Evolutionary conservation across 2,797 vertebrate genomes (phyloP).

Genomic region (Karalla daura): DNA sequence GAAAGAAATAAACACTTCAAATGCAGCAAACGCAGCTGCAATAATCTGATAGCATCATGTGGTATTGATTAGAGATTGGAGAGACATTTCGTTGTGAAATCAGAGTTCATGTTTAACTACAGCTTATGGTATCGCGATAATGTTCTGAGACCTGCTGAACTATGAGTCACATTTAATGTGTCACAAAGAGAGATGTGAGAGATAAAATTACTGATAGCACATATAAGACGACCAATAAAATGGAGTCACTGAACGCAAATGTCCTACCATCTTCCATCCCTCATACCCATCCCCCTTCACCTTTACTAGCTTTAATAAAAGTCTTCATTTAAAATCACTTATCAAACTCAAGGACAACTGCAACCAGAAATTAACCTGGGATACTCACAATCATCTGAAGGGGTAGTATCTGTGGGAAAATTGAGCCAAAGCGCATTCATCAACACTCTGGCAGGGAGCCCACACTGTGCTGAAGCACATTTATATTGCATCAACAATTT

Average conservation of each 20-base stretch:
- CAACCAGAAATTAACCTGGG: slow-evolving; percentile 33
- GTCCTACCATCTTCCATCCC: background rate
- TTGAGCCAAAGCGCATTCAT: slow-evolving; percentile 66
- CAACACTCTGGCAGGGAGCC: slow-evolving; percentile 64
- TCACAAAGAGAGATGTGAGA: background rate
- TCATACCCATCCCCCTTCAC: background rate
- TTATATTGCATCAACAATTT: slow-evolving; percentile 76
- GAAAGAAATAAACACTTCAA: slow-evolving; percentile 7
- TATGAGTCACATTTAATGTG: background rate
- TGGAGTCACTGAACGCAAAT: background rate
- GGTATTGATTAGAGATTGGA: slow-evolving; percentile 26
- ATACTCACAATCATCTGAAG: slow-evolving; percentile 47
- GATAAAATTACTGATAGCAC: background rate
- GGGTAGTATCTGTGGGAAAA: slow-evolving; percentile 34
- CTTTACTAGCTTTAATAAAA: slow-evolving; percentile 39
- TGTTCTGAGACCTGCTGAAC: background rate
- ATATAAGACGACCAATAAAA: background rate
- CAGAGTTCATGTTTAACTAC: slow-evolving; percentile 4
- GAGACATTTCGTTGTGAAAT: slow-evolving; percentile 9
- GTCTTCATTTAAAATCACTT: slow-evolving; percentile 47
- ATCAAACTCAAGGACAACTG: slow-evolving; percentile 59
- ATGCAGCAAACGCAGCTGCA: background rate
- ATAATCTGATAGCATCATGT: slow-evolving; percentile 15
- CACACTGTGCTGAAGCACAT: slow-evolving; percentile 43
- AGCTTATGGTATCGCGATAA: background rate